These are phyloP conservation scores for Ectemnius cavifrons DNA, from an alignment of 2,888 invertebrate species.

Conservation along the genomic window DNA sequence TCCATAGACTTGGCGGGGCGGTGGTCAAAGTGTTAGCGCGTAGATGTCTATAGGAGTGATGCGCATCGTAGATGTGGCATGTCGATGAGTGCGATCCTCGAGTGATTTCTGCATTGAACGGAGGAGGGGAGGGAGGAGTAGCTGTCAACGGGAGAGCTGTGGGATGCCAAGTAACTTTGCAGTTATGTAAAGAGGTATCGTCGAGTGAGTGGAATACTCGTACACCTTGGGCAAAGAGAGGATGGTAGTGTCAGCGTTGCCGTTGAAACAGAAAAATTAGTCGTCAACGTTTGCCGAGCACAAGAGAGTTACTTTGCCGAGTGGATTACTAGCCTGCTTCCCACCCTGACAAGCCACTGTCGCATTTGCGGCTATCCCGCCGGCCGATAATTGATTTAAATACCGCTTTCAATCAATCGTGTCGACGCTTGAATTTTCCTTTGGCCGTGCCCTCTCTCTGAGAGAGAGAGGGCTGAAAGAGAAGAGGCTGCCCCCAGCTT, in stretches of 20 bases:
- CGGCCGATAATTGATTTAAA: constrained; percentile 14
- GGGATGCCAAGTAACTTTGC: constrained; percentile 48
- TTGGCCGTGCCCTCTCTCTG: too few relatives aligned
- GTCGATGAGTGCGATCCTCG: too few relatives aligned
- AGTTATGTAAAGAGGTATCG: constrained; percentile 53
- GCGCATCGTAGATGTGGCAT: too few relatives aligned
- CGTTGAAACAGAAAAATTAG: constrained; percentile 39
- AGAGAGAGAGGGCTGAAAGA: too few relatives aligned
- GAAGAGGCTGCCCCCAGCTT: too few relatives aligned
- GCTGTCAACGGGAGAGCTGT: constrained; percentile 40
- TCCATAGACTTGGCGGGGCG: too few relatives aligned
- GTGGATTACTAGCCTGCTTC: not conserved
- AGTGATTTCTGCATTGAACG: too few relatives aligned
- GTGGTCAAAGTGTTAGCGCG: too few relatives aligned
- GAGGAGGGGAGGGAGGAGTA: not conserved
- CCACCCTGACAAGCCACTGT: not conserved
- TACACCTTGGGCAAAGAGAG: constrained; percentile 30
- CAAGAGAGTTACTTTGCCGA: too few relatives aligned
- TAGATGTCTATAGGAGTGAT: too few relatives aligned
- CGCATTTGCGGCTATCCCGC: constrained; percentile 9
- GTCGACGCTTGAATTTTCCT: not conserved
- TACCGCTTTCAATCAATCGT: constrained; percentile 3
- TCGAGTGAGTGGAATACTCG: constrained; percentile 35
- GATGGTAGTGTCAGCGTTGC: constrained; percentile 17
- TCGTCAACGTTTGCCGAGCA: not conserved